Evolutionary conservation across 1,140 invertebrate genomes (phyloP).

Genomic region (Lepidurus packardi): DNA sequence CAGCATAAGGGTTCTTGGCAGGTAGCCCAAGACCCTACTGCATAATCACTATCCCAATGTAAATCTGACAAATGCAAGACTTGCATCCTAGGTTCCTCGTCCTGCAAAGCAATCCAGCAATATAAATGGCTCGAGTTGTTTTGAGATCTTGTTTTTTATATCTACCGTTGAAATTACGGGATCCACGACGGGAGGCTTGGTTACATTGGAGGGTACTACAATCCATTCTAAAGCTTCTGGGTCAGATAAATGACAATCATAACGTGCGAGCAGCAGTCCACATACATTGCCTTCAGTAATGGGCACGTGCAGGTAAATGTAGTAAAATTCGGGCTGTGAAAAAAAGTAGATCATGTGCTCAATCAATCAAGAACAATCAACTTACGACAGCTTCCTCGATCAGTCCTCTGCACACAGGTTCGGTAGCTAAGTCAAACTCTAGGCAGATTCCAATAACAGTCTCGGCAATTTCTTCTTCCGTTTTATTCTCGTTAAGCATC

Average conservation of each 20-base stretch:
- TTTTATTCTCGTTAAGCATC: slow-evolving; percentile 9
- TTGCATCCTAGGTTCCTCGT: slow-evolving; percentile 42
- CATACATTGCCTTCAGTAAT: slow-evolving; percentile 44
- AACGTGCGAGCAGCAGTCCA: slow-evolving; percentile 51
- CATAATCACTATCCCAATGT: slow-evolving; percentile 71
- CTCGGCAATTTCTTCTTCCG: slow-evolving; percentile 19
- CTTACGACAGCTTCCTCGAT: slow-evolving; percentile 24
- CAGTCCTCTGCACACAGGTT: not conserved
- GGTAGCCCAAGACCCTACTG: slow-evolving; percentile 55
- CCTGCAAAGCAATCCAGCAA: not conserved
- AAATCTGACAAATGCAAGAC: slow-evolving; percentile 72
- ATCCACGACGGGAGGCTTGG: slow-evolving; percentile 25
- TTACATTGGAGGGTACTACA: slow-evolving; percentile 39
- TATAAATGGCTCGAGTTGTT: too few species aligned
- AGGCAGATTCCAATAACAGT: not conserved
- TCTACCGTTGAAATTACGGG: slow-evolving; percentile 23
- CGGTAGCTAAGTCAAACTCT: not conserved
- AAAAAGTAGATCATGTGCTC: not conserved
- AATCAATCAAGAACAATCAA: not conserved
- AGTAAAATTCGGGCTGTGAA: slow-evolving; percentile 30
- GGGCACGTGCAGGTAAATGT: slow-evolving; percentile 25
- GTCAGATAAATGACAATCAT: slow-evolving; percentile 42
- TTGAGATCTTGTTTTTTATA: not conserved
- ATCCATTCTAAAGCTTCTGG: slow-evolving; percentile 50
- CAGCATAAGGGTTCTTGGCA: slow-evolving; percentile 76